These are phyloP conservation scores for Drosophila siamana DNA, from an alignment of 2,888 invertebrate species.

Conservation along the genomic window DNA sequence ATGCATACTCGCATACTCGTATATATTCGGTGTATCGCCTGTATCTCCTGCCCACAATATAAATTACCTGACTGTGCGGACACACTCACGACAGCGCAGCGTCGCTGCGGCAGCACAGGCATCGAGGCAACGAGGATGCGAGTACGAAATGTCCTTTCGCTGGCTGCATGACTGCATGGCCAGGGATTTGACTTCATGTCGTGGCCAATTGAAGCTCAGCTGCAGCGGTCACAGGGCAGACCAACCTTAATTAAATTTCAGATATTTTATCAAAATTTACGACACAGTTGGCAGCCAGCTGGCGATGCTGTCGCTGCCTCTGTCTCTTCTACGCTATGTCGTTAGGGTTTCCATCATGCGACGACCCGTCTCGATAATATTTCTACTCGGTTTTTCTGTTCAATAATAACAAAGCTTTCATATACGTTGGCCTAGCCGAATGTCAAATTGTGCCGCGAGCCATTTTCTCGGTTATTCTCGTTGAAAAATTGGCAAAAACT, in stretches of 20 bases:
- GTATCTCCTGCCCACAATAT: constrained; percentile 37
- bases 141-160: constrained; percentile 9
- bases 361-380: constrained; percentile 20
- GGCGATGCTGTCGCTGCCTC: constrained; percentile 4
- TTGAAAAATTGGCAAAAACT: constrained; percentile 66
- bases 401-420: constrained; percentile 56
- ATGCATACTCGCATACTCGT: background rate
- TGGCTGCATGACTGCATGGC: constrained; percentile 8
- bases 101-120: too few relatives aligned
- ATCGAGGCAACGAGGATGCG: background rate
- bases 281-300: constrained; percentile 26
- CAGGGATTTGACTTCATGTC: constrained; percentile 41
- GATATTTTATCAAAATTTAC: constrained; percentile 72
- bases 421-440: constrained; percentile 33
- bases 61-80: constrained; percentile 49
- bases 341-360: constrained; percentile 31
- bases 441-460: constrained; percentile 65
- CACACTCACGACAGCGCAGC: constrained; percentile 28
- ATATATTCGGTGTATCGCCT: constrained; percentile 1
- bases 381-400: constrained; percentile 32
- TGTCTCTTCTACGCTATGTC: constrained; percentile 22
- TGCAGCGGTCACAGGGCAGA: constrained; percentile 25
- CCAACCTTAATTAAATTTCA: constrained; percentile 72
- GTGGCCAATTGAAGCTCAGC: constrained; percentile 32
- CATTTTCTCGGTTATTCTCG: constrained; percentile 44